A percentile compares a stretch with the other conserved stretches of the same genome.
These are phyloP conservation scores for Carposina sasakii DNA, from an alignment of 1,140 invertebrate genomes.

Conservation along the genomic window DNA sequence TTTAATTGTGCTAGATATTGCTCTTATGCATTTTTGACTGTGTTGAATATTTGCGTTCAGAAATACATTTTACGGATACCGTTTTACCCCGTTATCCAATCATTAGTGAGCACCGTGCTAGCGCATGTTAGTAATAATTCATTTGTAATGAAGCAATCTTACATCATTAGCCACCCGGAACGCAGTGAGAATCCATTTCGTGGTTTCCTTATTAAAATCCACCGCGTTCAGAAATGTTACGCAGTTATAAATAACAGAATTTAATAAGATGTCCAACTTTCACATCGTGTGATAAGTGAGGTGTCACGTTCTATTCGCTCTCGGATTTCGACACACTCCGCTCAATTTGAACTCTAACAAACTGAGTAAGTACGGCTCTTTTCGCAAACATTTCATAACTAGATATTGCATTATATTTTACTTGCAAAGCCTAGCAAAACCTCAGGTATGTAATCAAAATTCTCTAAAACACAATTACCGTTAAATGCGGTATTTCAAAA, in stretches of 20 bases:
- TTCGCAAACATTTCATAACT: slow-evolving; percentile 13
- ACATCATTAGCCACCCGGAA: slow-evolving; percentile 3
- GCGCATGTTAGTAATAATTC: too few species aligned
- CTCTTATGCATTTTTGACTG: slow-evolving; percentile 10
- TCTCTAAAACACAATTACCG: too few species aligned
- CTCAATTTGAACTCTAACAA: slow-evolving; percentile 47
- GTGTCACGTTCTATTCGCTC: slow-evolving; percentile 61
- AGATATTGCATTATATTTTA: slow-evolving; percentile 15
- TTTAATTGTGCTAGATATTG: slow-evolving; percentile 48
- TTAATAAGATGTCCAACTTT: slow-evolving; percentile 58
- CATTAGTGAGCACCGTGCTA: too few species aligned
- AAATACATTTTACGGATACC: too few species aligned
- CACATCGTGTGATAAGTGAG: slow-evolving; percentile 56
- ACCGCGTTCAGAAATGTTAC: slow-evolving; percentile 16
- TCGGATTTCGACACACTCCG: slow-evolving; percentile 58
- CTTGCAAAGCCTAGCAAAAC: too few species aligned
- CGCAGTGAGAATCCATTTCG: slow-evolving; percentile 2
- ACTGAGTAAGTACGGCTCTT: too few species aligned
- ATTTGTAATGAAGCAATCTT: slow-evolving; percentile 5
- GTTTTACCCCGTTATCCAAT: too few species aligned
- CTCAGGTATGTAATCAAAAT: too few species aligned
- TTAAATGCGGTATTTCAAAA: too few species aligned
- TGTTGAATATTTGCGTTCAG: too few species aligned
- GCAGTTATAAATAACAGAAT: slow-evolving; percentile 44
- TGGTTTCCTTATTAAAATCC: slow-evolving; percentile 4